These are phyloP conservation scores for Microcebus ravelobensis DNA, from an alignment of 2,113 vertebrate species.

Conservation along the genomic window DNA sequence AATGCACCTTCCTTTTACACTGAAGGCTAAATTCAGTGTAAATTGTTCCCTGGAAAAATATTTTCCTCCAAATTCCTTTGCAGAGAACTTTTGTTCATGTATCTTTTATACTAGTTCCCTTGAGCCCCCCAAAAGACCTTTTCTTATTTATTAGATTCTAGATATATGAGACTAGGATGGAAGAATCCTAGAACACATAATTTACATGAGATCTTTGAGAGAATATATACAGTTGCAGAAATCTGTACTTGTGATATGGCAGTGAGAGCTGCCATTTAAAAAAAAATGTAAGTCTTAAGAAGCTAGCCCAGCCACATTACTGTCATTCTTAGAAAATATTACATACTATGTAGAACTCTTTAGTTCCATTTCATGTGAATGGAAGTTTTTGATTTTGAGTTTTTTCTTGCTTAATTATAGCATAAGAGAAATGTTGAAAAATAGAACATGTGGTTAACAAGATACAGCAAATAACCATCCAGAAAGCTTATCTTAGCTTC, in stretches of 20 bases:
- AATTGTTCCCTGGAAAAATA: no score
- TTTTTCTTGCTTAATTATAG: slow-evolving; percentile 13
- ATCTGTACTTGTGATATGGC: background rate
- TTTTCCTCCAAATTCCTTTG: no score
- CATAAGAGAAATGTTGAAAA: background rate
- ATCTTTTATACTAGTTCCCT: background rate
- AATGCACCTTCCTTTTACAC: no score
- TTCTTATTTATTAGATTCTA: slow-evolving; percentile 56
- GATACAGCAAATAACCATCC: background rate
- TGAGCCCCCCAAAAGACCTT: background rate
- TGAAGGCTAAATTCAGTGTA: no score
- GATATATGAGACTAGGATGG: background rate
- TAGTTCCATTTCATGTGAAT: slow-evolving; percentile 26
- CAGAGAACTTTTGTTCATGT: no score
- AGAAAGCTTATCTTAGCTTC: slow-evolving; percentile 45
- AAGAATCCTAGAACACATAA: background rate
- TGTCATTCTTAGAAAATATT: slow-evolving; percentile 25
- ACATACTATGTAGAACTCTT: background rate
- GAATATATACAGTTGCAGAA: background rate
- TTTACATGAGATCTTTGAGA: slow-evolving; percentile 39
- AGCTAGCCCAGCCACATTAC: background rate
- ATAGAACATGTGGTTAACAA: slow-evolving; percentile 39
- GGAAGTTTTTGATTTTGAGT: background rate
- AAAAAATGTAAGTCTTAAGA: background rate
- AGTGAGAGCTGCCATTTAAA: background rate